Evolutionary conservation across 2,113 vertebrate genomes (phyloP).

Genomic region (Trichechus manatus): DNA sequence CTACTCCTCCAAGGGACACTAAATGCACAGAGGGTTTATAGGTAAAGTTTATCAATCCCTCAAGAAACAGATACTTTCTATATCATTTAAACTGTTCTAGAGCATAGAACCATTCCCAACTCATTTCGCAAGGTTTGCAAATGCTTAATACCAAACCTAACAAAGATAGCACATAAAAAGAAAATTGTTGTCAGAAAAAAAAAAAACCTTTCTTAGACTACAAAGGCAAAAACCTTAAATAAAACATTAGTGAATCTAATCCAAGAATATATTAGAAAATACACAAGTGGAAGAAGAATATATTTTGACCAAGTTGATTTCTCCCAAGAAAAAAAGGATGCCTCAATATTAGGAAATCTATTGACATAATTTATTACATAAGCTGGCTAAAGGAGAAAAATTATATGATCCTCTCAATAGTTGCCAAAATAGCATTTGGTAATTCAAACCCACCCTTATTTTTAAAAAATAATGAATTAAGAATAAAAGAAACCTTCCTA

Average conservation of each 20-base stretch:
- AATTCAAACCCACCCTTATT: constrained; percentile 76
- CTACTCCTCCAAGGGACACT: neutral
- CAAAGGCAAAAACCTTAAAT: constrained; percentile 38
- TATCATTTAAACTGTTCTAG: neutral
- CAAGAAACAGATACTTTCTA: constrained; percentile 39
- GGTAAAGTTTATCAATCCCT: constrained; percentile 12
- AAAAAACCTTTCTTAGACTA: neutral
- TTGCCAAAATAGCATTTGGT: constrained; percentile 51
- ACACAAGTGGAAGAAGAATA: neutral
- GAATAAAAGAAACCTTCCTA: constrained; percentile 52
- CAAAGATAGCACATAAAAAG: constrained; percentile 6
- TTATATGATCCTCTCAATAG: constrained; percentile 53
- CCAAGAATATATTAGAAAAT: neutral
- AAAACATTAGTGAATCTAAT: constrained; percentile 52
- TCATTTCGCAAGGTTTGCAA: constrained; percentile 45
- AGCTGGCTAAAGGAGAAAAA: constrained; percentile 53
- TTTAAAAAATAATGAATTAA: constrained; percentile 73
- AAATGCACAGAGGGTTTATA: neutral
- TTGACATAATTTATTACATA: constrained; percentile 42
- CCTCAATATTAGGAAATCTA: constrained; percentile 19
- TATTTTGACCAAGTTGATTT: constrained; percentile 21
- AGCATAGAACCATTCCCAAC: neutral
- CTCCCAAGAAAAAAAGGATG: neutral
- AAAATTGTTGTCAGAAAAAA: constrained; percentile 51
- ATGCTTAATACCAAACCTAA: constrained; percentile 20